Conservation (phyloP, 2,113 vertebrate species). For the Grallaria varia region DNA sequence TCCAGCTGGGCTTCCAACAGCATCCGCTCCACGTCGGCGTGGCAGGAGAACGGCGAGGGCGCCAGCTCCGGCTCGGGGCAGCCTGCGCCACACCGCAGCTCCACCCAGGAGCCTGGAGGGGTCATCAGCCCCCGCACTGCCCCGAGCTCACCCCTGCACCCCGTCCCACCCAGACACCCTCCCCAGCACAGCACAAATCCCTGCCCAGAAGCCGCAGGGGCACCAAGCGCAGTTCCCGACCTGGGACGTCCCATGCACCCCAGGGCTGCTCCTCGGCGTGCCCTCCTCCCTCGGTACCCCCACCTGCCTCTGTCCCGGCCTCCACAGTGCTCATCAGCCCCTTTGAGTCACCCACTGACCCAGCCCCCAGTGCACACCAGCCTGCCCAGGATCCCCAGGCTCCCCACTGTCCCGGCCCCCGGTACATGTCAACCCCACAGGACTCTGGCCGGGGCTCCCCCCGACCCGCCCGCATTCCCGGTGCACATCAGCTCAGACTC, state of each 20-base stretch:
- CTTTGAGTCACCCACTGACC: too few relatives aligned
- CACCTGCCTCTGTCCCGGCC: accelerated
- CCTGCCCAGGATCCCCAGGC: accelerated
- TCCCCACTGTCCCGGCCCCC: neutral
- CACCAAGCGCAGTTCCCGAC: accelerated
- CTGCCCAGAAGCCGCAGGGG: accelerated
- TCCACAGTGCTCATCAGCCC: accelerated
- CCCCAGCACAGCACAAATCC: accelerated
- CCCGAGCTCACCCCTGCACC: neutral
- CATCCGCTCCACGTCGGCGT: constrained; percentile 24
- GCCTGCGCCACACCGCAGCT: constrained; percentile 18
- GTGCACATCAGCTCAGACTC: neutral
- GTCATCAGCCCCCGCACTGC: neutral
- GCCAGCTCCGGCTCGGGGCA: neutral
- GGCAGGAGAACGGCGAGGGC: neutral
- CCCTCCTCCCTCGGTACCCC: accelerated
- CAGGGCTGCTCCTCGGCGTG: neutral
- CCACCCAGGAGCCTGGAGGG: constrained; percentile 49
- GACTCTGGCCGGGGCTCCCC: neutral
- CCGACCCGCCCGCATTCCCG: neutral
- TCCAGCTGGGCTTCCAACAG: constrained; percentile 60
- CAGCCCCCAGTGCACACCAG: neutral
- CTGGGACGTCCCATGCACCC: accelerated
- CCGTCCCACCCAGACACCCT: neutral
- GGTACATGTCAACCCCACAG: accelerated